phyloP scores from a whole-genome alignment of 2,797 vertebrate genomes.

The Pseudopleuronectes americanus region DNA sequence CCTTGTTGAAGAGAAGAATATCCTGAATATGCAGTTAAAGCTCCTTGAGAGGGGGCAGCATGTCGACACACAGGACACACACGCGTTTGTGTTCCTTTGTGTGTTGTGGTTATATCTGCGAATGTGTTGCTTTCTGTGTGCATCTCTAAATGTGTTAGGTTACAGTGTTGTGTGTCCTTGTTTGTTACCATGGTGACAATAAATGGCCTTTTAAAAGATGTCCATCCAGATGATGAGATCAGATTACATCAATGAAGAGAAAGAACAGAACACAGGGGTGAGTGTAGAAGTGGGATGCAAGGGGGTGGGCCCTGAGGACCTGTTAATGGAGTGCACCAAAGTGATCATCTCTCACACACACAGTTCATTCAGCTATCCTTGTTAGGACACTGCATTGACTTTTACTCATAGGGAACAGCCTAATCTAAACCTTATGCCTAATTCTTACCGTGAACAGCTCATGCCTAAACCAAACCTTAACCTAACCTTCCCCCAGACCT shows the following conservation, averaged over 20 bases:
- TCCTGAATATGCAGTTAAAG: conserved; percentile 54
- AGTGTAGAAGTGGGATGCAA: conserved; percentile 18
- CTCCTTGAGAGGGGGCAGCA: conserved; percentile 15
- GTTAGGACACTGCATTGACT: too few relatives aligned
- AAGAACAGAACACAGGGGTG: conserved; percentile 41
- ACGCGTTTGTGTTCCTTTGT: too few relatives aligned
- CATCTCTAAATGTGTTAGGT: conserved; percentile 34
- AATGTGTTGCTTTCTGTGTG: background rate
- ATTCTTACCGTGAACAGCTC: too few relatives aligned
- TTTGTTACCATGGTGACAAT: conserved; percentile 67
- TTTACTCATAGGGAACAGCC: too few relatives aligned
- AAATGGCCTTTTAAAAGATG: conserved; percentile 69
- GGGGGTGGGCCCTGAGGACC: conserved; percentile 1
- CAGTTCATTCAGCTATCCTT: too few relatives aligned
- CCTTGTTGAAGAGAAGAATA: conserved; percentile 70
- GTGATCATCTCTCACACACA: conserved; percentile 19
- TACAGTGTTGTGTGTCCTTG: conserved; percentile 47
- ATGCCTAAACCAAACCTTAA: too few relatives aligned
- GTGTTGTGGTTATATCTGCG: background rate
- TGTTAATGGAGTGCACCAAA: conserved; percentile 48
- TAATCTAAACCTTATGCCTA: too few relatives aligned
- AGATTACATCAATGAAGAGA: conserved; percentile 67
- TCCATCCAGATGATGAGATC: conserved; percentile 66
- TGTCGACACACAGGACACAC: conserved; percentile 10
- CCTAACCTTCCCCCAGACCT: too few relatives aligned